phyloP scores from a whole-genome alignment of 2,888 invertebrate species.

The Caenorhabditis wallacei region DNA sequence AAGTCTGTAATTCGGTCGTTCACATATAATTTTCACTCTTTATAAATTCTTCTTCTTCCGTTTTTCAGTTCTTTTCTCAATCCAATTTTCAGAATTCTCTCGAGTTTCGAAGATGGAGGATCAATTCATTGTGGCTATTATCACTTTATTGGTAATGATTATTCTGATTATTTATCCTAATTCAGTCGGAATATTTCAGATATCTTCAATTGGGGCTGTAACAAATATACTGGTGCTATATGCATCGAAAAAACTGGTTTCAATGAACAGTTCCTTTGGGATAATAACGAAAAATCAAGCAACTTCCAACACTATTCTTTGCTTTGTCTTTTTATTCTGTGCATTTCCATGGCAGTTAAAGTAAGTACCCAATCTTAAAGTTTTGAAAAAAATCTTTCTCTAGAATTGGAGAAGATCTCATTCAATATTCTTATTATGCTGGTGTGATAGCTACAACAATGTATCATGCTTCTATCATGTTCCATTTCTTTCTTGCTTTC shows the following conservation, averaged over 20 bases:
- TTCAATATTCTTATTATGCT: constrained; percentile 7
- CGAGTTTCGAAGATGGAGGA: neutral
- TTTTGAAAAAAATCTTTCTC: neutral
- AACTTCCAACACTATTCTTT: constrained; percentile 1
- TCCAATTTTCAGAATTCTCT: neutral
- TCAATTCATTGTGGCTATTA: neutral
- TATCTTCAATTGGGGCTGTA: neutral
- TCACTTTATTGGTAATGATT: constrained; percentile 2
- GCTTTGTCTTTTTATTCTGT: constrained; percentile 2
- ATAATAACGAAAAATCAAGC: constrained; percentile 25
- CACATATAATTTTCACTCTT: no score
- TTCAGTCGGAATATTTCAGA: constrained; percentile 2
- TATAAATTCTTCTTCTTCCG: neutral
- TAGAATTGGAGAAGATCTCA: neutral
- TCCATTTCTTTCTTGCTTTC: constrained; percentile 6
- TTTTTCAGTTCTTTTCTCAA: no score
- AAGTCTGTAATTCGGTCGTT: no score
- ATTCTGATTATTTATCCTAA: neutral
- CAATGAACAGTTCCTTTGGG: constrained; percentile 24
- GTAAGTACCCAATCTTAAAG: neutral
- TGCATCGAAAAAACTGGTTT: neutral
- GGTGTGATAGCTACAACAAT: constrained; percentile 16
- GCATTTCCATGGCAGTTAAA: constrained; percentile 13
- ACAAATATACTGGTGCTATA: constrained; percentile 16
- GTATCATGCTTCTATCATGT: constrained; percentile 10